These are phyloP conservation scores for Eucera pruinosa DNA, from an alignment of 2,888 invertebrate species.

Conservation along the genomic window DNA sequence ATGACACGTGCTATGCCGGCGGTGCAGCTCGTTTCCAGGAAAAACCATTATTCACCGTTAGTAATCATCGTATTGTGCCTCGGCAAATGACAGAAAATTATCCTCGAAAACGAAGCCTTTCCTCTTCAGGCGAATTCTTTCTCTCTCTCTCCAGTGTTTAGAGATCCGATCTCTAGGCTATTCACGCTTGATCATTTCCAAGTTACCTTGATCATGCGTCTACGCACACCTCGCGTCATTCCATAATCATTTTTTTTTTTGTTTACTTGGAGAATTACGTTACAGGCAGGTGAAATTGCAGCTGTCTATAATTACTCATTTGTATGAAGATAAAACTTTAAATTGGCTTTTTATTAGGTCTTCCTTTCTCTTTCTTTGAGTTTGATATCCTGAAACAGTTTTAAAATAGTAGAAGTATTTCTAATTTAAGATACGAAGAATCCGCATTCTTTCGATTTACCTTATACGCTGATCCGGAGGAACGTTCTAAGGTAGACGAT, in stretches of 20 bases:
- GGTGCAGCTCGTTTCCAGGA: conserved; percentile 48
- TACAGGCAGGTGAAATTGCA: conserved; percentile 31
- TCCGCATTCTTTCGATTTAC: conserved; percentile 9
- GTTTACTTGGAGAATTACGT: background rate
- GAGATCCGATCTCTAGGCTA: background rate
- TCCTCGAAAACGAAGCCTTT: conserved; percentile 43
- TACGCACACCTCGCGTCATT: background rate
- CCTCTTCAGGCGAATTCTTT: too few relatives aligned
- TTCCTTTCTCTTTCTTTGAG: too few relatives aligned
- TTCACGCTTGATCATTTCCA: conserved; percentile 3
- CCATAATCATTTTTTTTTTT: background rate
- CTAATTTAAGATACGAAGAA: conserved; percentile 8
- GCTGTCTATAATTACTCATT: conserved; percentile 3
- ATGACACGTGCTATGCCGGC: conserved; percentile 54
- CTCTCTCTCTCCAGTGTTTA: too few relatives aligned
- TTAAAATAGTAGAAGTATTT: conserved; percentile 1
- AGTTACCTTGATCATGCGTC: background rate
- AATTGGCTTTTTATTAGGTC: too few relatives aligned
- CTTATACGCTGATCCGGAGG: conserved; percentile 19
- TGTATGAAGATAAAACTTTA: background rate
- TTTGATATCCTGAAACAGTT: background rate
- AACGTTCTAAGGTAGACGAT: conserved; percentile 35
- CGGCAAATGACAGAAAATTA: conserved; percentile 65
- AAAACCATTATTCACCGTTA: conserved; percentile 61
- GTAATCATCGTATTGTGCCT: conserved; percentile 54